Percentiles rank a stretch among this genome's conserved stretches.
phyloP scores from a whole-genome alignment of 2,113 vertebrate genomes.

The Neofelis nebulosa region DNA sequence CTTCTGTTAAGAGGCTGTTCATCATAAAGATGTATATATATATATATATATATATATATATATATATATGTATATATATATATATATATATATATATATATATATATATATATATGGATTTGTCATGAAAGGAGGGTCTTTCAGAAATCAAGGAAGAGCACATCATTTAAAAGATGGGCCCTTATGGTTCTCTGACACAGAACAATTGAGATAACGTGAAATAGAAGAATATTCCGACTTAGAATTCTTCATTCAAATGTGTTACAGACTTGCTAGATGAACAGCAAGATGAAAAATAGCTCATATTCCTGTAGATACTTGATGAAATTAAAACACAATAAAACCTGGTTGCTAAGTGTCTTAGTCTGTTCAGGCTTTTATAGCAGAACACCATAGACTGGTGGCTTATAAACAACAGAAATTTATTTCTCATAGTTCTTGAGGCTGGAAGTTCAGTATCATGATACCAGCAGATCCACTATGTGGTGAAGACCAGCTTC shows the following conservation, averaged over 20 bases:
- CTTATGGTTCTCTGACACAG: neutral
- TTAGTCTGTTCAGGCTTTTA: neutral
- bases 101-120: neutral
- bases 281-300: slow-evolving; percentile 27
- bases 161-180: neutral
- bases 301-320: neutral
- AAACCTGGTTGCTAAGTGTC: neutral
- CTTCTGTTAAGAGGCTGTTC: neutral
- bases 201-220: neutral
- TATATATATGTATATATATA: neutral
- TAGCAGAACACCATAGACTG: neutral
- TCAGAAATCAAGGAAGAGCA: neutral
- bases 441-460: neutral
- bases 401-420: neutral
- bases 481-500: neutral
- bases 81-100: too few relatives aligned
- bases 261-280: neutral
- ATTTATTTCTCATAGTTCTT: neutral
- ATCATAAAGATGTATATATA: neutral
- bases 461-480: neutral
- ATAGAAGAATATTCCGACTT: neutral
- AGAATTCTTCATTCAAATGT: neutral
- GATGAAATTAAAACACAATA: neutral
- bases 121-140: neutral
- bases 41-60: neutral